phyloP scores from a whole-genome alignment of 1,140 invertebrate genomes.

The Aphelinus atriplicis region DNA sequence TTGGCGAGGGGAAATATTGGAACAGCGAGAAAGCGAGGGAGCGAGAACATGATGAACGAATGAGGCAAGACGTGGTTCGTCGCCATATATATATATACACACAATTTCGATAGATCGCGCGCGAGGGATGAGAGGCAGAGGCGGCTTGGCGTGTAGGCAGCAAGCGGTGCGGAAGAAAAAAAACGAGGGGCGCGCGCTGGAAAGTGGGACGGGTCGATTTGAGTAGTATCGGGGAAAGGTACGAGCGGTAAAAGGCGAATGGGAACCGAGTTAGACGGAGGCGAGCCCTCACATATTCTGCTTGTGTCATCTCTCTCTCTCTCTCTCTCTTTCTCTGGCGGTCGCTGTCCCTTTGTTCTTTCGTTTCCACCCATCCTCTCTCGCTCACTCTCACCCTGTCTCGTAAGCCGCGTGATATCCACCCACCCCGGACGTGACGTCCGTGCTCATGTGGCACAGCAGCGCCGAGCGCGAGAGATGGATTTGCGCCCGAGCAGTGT shows the following conservation, averaged over 20 bases:
- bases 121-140: neutral
- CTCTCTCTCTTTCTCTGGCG: slow-evolving; percentile 7
- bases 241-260: neutral
- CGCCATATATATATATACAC: neutral
- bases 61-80: neutral
- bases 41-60: neutral
- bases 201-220: slow-evolving; percentile 6
- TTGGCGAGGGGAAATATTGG: neutral
- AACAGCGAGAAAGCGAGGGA: neutral
- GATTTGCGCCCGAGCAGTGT: neutral
- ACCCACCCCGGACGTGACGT: too few species aligned
- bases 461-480: neutral
- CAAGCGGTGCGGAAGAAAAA: neutral
- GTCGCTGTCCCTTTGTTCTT: slow-evolving; percentile 16
- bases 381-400: neutral
- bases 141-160: neutral
- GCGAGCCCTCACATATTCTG: neutral
- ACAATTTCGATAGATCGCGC: neutral
- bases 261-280: neutral
- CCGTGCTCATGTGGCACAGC: too few species aligned
- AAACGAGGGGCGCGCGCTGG: neutral
- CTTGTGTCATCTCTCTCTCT: slow-evolving; percentile 27
- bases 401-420: too few species aligned
- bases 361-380: slow-evolving; percentile 8
- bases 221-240: neutral